phyloP scores from a whole-genome alignment of 2,888 invertebrate species.

The Leptopilina syphax region DNA sequence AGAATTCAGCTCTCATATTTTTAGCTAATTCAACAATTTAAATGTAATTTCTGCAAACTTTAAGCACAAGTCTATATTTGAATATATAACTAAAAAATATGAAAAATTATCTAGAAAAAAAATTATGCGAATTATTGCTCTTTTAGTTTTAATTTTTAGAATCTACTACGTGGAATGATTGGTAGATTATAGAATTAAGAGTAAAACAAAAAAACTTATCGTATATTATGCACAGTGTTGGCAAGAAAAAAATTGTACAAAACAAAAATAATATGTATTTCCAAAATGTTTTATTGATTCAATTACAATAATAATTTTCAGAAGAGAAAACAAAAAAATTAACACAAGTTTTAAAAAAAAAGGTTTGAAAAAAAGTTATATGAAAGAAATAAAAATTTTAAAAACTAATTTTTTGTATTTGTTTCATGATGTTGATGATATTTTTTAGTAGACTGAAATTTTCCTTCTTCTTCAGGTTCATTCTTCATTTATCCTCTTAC shows the following conservation, averaged over 20 bases:
- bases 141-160: slow-evolving; percentile 1
- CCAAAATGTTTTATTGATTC: not conserved
- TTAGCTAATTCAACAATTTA: not conserved
- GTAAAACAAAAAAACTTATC: slow-evolving; percentile 48
- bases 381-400: slow-evolving; percentile 26
- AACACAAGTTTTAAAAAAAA: not conserved
- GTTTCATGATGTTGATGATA: not conserved
- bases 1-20: slow-evolving; percentile 19
- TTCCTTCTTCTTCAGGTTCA: no score
- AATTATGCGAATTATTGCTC: slow-evolving; percentile 28
- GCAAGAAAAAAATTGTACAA: slow-evolving; percentile 62
- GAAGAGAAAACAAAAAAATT: not conserved
- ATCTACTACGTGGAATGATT: not conserved
- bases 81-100: not conserved
- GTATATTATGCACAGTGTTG: slow-evolving; percentile 58
- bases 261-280: slow-evolving; percentile 46
- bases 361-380: slow-evolving; percentile 15
- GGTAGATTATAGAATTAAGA: slow-evolving; percentile 38
- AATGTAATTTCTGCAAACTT: not conserved
- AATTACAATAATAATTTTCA: not conserved
- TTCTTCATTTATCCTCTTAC: no score
- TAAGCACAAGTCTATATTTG: slow-evolving; percentile 8
- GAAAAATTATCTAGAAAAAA: slow-evolving; percentile 28
- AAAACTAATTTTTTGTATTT: not conserved
- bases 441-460: no score